Evolutionary conservation across 2,113 vertebrate genomes (phyloP).

Genomic region (Menidia beryllina): DNA sequence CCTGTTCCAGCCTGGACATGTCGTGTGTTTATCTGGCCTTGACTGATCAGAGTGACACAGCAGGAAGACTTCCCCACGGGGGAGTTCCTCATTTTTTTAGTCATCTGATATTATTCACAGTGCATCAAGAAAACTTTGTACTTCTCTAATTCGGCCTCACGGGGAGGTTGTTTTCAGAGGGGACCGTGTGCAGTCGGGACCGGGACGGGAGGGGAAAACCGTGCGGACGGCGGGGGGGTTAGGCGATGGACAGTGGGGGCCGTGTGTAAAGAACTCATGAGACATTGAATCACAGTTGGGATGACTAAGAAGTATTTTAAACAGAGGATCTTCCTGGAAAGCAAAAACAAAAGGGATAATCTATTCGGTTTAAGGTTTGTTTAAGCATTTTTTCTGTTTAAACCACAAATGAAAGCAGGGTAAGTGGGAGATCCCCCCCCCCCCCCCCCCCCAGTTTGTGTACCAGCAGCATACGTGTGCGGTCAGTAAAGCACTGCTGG

Average conservation of each 20-base stretch:
- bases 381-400: background rate
- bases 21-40: conserved; percentile 28
- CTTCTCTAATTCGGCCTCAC: conserved; percentile 74
- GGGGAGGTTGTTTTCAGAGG: conserved; percentile 52
- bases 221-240: background rate
- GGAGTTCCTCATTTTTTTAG: conserved; percentile 72
- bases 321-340: background rate
- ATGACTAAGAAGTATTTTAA: conserved; percentile 29
- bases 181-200: background rate
- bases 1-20: background rate
- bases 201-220: conserved; percentile 1
- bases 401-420: background rate
- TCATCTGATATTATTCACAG: conserved; percentile 79
- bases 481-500: background rate
- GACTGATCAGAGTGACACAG: conserved; percentile 73
- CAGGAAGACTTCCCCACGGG: conserved; percentile 65
- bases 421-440: background rate
- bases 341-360: background rate
- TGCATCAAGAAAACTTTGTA: conserved; percentile 40
- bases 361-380: background rate
- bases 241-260: background rate
- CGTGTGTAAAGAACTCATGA: conserved; percentile 40
- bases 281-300: conserved; percentile 47
- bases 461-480: conserved; percentile 30
- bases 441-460: conserved; percentile 16